Conservation (phyloP, 2,113 vertebrate genomes). For the Charina bottae region DNA sequence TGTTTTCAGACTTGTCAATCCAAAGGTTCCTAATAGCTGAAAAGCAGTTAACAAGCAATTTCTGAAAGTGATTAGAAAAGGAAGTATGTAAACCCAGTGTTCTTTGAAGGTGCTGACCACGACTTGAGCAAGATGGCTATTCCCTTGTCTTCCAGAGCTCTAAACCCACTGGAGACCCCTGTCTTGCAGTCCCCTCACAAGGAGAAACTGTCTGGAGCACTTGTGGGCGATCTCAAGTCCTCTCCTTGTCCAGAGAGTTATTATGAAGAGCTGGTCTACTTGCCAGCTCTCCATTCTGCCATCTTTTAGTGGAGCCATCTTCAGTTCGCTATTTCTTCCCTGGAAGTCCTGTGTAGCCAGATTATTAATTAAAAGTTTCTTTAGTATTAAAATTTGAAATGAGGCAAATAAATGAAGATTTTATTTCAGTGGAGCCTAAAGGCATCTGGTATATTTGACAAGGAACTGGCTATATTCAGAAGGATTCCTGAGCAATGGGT, state of each 20-base stretch:
- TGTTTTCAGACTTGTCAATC: no score
- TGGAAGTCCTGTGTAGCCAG: neutral
- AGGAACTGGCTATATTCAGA: neutral
- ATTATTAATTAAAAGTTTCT: constrained; percentile 10
- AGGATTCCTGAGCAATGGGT: neutral
- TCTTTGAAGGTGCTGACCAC: neutral
- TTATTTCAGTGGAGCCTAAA: constrained; percentile 6
- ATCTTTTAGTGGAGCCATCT: no score
- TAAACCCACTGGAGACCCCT: neutral
- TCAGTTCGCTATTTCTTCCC: no score
- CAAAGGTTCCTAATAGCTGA: no score
- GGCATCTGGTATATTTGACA: neutral
- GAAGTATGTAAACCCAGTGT: neutral
- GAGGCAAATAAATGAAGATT: constrained; percentile 10
- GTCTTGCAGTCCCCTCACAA: neutral
- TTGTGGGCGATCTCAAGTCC: neutral
- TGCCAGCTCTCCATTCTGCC: neutral
- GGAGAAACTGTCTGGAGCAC: neutral
- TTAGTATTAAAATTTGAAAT: neutral
- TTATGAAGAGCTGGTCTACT: neutral
- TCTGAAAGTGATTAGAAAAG: no score
- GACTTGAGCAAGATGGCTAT: neutral
- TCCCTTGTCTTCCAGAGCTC: neutral
- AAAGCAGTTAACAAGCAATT: no score
- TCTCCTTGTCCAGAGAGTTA: neutral